These are phyloP conservation scores for Spea hammondii DNA, from an alignment of 2,797 vertebrate genomes.

Conservation along the genomic window DNA sequence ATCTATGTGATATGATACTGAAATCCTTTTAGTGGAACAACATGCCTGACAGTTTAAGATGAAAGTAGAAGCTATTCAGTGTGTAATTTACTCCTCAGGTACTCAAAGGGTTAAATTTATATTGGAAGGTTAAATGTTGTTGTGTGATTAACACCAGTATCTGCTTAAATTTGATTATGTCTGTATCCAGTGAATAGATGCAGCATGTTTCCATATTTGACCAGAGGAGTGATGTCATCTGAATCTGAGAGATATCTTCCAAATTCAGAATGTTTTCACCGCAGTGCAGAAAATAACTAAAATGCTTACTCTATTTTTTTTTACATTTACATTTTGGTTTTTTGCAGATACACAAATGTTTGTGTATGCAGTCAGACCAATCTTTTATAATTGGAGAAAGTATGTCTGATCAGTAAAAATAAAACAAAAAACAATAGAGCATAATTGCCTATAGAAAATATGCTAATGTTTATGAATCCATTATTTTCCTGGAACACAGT, in stretches of 20 bases:
- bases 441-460: too few relatives aligned
- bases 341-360: too few relatives aligned
- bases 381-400: too few relatives aligned
- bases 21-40: neutral
- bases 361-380: too few relatives aligned
- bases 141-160: neutral
- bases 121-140: too few relatives aligned
- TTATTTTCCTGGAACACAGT: too few relatives aligned
- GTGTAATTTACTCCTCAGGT: neutral
- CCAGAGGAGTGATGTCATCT: neutral
- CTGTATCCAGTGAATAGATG: neutral
- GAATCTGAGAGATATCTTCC: neutral
- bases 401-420: too few relatives aligned
- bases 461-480: too few relatives aligned
- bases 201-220: neutral
- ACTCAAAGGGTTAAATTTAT: too few relatives aligned
- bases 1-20: neutral
- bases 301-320: too few relatives aligned
- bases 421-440: too few relatives aligned
- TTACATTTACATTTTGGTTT: too few relatives aligned
- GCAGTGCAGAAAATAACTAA: neutral
- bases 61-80: neutral
- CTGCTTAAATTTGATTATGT: neutral
- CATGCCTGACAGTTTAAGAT: neutral
- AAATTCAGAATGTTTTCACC: neutral